phyloP scores from a whole-genome alignment of 2,797 vertebrate species.

The Xiphophorus birchmanni region DNA sequence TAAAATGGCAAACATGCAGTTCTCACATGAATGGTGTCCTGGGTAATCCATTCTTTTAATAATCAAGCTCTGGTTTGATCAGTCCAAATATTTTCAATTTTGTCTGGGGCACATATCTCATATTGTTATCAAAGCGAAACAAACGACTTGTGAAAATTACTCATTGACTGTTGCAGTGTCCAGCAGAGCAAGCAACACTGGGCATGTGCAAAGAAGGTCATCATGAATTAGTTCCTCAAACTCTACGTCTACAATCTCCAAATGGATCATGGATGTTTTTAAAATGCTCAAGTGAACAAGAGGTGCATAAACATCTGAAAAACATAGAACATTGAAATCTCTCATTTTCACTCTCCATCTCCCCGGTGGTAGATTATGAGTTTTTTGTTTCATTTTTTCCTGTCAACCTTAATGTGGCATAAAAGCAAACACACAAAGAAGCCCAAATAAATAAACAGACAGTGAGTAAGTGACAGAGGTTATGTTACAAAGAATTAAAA shows the following conservation, averaged over 20 bases:
- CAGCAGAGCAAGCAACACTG: background rate
- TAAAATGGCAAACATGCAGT: background rate
- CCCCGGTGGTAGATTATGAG: too few relatives aligned
- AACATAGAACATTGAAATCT: background rate
- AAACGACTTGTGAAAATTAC: background rate
- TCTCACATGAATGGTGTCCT: background rate
- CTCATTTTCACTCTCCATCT: too few relatives aligned
- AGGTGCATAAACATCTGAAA: background rate
- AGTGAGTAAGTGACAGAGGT: conserved; percentile 22
- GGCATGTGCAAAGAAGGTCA: background rate
- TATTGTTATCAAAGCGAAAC: background rate
- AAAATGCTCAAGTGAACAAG: background rate
- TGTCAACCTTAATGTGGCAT: background rate
- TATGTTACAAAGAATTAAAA: conserved; percentile 68
- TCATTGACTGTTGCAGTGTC: background rate
- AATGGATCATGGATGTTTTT: background rate
- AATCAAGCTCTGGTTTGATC: background rate
- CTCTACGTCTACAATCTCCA: background rate
- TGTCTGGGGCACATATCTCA: background rate
- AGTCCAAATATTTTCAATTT: background rate
- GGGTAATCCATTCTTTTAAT: background rate
- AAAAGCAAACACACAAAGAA: conserved; percentile 21
- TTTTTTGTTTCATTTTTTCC: too few relatives aligned
- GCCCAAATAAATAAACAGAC: conserved; percentile 9
- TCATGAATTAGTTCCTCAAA: background rate